Conservation (phyloP, 2,888 invertebrate species). For the Leptopilina drosophilae region DNA sequence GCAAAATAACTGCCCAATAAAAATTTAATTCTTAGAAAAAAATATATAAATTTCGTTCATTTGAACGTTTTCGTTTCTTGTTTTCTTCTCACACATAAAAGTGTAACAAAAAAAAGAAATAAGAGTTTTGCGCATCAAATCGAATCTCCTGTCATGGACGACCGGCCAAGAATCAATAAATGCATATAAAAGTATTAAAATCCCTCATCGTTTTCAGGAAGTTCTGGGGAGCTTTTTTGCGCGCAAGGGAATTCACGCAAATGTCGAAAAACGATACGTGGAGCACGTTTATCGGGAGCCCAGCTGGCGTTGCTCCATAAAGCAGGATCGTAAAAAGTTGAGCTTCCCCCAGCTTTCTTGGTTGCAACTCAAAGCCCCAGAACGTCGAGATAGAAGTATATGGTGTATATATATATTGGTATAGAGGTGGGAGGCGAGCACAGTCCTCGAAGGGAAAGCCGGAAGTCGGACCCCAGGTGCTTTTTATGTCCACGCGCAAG, state of each 20-base stretch:
- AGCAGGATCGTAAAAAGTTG: slow-evolving; percentile 59
- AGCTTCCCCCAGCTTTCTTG: slow-evolving; percentile 43
- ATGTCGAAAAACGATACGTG: slow-evolving; percentile 32
- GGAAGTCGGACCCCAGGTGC: slow-evolving; percentile 39
- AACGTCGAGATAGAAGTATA: neutral
- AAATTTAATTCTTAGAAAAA: no score
- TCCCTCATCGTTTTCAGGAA: slow-evolving; percentile 13
- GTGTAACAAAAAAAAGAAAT: no score
- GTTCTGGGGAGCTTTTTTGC: neutral
- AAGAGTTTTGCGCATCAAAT: neutral
- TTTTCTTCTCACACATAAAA: no score
- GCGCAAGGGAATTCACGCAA: slow-evolving; percentile 19
- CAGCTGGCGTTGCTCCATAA: slow-evolving; percentile 61
- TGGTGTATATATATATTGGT: no score
- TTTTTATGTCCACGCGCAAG: slow-evolving; percentile 28
- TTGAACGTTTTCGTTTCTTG: no score
- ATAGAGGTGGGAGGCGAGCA: neutral
- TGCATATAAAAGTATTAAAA: slow-evolving; percentile 1
- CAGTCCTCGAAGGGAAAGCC: slow-evolving; percentile 29
- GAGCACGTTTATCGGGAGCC: slow-evolving; percentile 56
- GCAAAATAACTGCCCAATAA: no score
- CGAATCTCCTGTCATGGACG: neutral
- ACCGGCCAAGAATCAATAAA: slow-evolving; percentile 1
- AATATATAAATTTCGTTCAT: no score
- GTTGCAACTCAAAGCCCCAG: slow-evolving; percentile 21